phyloP scores from a whole-genome alignment of 2,888 invertebrate species.

The Spisula solida region DNA sequence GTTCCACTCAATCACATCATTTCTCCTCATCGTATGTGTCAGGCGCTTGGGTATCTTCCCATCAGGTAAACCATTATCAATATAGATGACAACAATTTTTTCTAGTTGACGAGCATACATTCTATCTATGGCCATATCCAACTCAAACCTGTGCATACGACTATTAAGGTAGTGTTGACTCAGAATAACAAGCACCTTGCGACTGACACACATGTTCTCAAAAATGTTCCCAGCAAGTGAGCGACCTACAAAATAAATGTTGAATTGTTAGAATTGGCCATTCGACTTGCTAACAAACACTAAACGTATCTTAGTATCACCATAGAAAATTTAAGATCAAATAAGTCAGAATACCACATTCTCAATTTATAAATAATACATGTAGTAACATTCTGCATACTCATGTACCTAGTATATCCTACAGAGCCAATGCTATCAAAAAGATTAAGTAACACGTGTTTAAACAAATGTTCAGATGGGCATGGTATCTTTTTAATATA shows the following conservation, averaged over 20 bases:
- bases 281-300: too few species aligned
- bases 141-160: conserved; percentile 68
- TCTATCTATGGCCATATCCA: conserved; percentile 56
- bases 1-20: conserved; percentile 71
- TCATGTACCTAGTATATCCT: too few species aligned
- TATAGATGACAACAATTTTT: conserved; percentile 69
- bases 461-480: too few species aligned
- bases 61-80: conserved; percentile 57
- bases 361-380: too few species aligned
- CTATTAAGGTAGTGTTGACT: conserved; percentile 68
- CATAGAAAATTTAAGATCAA: too few species aligned
- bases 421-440: too few species aligned
- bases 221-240: conserved; percentile 60
- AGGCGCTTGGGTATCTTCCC: conserved; percentile 69
- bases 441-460: too few species aligned
- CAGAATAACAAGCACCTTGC: conserved; percentile 73
- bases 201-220: conserved; percentile 68
- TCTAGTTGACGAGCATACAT: conserved; percentile 59
- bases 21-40: conserved; percentile 62
- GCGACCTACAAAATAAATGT: conserved; percentile 48
- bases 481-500: too few species aligned
- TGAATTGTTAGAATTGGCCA: too few species aligned
- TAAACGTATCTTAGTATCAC: too few species aligned
- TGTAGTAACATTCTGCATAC: too few species aligned
- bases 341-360: too few species aligned